Base-by-base conservation (phyloP, 2,888 invertebrate genomes). In the Euproctis similis region DNA sequence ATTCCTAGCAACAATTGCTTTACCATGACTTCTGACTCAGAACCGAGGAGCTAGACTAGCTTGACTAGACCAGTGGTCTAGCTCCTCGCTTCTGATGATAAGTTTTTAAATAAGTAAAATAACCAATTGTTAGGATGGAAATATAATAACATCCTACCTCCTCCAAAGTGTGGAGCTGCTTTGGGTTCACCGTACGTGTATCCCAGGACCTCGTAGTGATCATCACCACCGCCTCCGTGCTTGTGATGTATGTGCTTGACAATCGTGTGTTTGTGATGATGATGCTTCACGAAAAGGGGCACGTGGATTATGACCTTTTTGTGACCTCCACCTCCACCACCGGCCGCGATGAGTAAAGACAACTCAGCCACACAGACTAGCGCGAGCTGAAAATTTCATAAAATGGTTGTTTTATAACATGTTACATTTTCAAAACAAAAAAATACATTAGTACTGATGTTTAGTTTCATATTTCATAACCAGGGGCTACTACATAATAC, bases 241-340 rank as follows among this genome's bases (percentile, higher is more conserved):
- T 86, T 86, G 53, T 89, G 89, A 51, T 89, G 90, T 12, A 92
- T 77, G 59, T 92, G 90, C 54, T 92, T 92, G 44, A 90, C 90
- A 22, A 91, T 88, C 22, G 92, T 93, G 59, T 92, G 92, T 29
- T 91, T 92, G 55, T 92, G 92, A 51, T 92, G 91, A 53, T 91
- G 88, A 40, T 90, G 90, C 59, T 93, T 92, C 43, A 93, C 87
- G 67, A 90, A 90, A 64, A 90, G 86, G 1, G 93, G 93, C 26
- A 93, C 92, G 72, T 93, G 92, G 63, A 93, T 92, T 53, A 92
- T 86, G 42, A 92, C 90, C 55, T 90, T 91, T 54, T 90, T 90
- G 67, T 90, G 89, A 17, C 74, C 70, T 26, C 87, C 87, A 33
- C 86, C 86, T 36, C 84, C 78, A 10, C 86, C 87, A 2, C 75